Evolutionary conservation across 2,888 invertebrate species (phyloP).

Genomic region (Globia sparganii): DNA sequence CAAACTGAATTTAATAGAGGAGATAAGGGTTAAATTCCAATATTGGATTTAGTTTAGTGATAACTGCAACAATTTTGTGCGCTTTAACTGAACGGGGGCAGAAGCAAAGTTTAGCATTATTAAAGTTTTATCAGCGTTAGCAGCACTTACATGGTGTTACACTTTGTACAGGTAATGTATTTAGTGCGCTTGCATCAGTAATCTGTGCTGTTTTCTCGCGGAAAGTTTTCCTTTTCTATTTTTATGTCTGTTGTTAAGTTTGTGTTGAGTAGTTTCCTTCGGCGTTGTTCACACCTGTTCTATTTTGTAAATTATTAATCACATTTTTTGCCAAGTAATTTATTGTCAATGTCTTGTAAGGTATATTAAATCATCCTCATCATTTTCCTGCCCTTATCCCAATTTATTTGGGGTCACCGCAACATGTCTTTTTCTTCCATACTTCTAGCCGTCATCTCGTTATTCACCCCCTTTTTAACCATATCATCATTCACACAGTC

Average conservation of each 20-base stretch:
- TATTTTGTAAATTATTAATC: not conserved
- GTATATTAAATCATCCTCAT: not conserved
- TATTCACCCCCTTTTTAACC: not conserved
- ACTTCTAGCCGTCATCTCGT: not conserved
- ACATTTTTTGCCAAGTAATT: not conserved
- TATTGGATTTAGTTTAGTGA: conserved; percentile 79
- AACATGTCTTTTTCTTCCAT: not conserved
- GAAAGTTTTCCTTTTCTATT: conserved; percentile 15
- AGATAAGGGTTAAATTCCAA: conserved; percentile 73
- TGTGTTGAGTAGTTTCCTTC: not conserved
- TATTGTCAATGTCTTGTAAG: not conserved
- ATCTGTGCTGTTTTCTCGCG: conserved; percentile 61
- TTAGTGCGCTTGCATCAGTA: conserved; percentile 69
- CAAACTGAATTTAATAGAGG: conserved; percentile 70
- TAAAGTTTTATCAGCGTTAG: conserved; percentile 69
- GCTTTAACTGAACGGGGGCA: conserved; percentile 63
- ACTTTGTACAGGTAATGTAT: conserved; percentile 67
- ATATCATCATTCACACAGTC: not conserved
- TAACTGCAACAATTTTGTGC: conserved; percentile 75
- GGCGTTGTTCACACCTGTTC: not conserved
- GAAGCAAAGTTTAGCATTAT: conserved; percentile 70
- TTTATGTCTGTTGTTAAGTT: conserved; percentile 25
- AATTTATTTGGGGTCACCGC: not conserved
- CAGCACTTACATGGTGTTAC: conserved; percentile 56
- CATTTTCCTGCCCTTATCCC: not conserved